These are phyloP conservation scores for Siniperca chuatsi DNA, from an alignment of 2,113 vertebrate genomes.

Conservation along the genomic window DNA sequence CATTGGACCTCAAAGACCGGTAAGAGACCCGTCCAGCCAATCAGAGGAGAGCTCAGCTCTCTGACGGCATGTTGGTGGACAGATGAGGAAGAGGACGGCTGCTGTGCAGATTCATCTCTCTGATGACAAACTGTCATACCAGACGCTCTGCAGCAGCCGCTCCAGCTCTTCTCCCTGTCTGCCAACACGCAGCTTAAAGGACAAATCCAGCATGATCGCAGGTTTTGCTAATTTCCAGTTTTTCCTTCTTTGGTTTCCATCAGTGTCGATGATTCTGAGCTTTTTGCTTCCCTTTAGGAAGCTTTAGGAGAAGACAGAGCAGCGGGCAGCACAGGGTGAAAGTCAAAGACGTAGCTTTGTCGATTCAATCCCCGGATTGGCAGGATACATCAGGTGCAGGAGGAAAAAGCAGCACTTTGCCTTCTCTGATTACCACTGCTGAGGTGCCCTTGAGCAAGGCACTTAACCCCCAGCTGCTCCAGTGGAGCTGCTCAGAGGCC, in stretches of 20 bases:
- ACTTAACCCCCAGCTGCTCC: too few relatives aligned
- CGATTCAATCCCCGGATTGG: background rate
- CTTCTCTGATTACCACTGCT: too few relatives aligned
- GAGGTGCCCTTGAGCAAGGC: too few relatives aligned
- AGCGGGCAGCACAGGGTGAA: background rate
- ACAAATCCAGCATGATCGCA: conserved; percentile 46
- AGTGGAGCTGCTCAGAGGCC: too few relatives aligned
- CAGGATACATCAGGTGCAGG: background rate
- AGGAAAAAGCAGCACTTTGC: background rate
- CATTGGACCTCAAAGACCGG: conserved; percentile 95
- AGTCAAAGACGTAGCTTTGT: background rate
- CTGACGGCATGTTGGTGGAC: conserved; percentile 40
- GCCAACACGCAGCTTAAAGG: conserved; percentile 47
- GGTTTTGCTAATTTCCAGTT: background rate
- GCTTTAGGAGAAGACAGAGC: background rate
- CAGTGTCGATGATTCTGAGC: background rate
- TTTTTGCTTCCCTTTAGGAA: background rate
- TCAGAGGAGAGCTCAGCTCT: conserved; percentile 50
- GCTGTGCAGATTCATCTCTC: background rate
- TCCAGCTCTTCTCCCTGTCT: conserved; percentile 14
- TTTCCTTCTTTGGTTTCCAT: background rate
- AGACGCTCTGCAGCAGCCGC: conserved; percentile 14
- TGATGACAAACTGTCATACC: background rate
- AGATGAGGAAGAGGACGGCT: conserved; percentile 32
- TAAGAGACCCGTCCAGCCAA: conserved; percentile 83